Evolutionary conservation across 2,888 invertebrate genomes (phyloP).

Genomic region (Ceriagrion tenellum): DNA sequence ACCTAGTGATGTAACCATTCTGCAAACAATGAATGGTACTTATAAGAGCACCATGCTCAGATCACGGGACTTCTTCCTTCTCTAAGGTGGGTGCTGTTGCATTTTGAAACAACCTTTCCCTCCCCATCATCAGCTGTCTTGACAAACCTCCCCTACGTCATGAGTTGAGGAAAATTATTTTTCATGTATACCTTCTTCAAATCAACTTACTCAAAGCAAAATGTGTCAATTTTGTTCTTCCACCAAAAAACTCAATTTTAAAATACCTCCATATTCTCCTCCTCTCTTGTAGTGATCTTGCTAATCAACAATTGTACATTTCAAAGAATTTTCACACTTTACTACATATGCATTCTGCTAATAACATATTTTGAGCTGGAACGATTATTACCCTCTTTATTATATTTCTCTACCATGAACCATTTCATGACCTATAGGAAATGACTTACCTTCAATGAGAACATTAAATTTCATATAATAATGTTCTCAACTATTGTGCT

Average conservation of each 20-base stretch:
- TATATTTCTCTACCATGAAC: background rate
- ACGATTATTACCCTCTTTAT: background rate
- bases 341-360: too few relatives aligned
- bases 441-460: background rate
- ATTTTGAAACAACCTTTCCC: background rate
- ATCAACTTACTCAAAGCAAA: background rate
- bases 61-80: background rate
- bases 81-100: background rate
- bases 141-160: too few relatives aligned
- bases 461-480: background rate
- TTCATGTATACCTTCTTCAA: background rate
- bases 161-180: too few relatives aligned
- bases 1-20: background rate
- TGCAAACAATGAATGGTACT: background rate
- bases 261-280: too few relatives aligned
- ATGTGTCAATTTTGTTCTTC: background rate
- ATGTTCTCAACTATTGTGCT: background rate
- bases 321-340: too few relatives aligned
- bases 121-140: too few relatives aligned
- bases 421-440: too few relatives aligned
- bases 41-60: background rate
- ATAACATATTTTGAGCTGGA: too few relatives aligned
- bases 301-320: background rate
- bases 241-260: too few relatives aligned
- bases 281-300: background rate